Evolutionary conservation across 2,888 invertebrate species (phyloP), one percentile per base, ranked within the genome.

Genomic region (Gisinianus flammeolus): DNA sequence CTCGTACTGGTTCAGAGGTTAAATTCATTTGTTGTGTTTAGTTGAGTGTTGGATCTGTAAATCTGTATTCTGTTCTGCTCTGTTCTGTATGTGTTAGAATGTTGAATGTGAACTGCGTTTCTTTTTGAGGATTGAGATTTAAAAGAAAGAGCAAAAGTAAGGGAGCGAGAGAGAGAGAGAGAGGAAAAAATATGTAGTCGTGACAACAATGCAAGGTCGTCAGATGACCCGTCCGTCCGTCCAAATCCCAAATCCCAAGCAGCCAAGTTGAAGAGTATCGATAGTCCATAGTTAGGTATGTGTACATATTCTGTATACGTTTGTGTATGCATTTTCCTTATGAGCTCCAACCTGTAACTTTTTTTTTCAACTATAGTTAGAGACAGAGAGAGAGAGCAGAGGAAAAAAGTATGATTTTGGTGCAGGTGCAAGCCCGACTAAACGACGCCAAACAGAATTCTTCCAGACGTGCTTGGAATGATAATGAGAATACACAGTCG

Each of bases 121-220:
- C 44, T 19, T 44, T 44, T 44, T 44, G 12, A 44, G 44, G 44
- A 44, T 44, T 44, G 2, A 44, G 44, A 44, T 26, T 67, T 2
- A 67, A 67, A 30, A 67, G 6, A 67, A 30, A 44, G 12, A 16
- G 19, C 44, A 19, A 44, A 19, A 44, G 44, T 2, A 44, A 44
- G 44, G 19, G 44, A 44, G 44, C 19, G 6, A 44, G 19, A 44
- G 44, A 44, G 44, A 44, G 44, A 2, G 44, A 12, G 35, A 22
- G 30, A 67, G 28, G 30, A 62, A 62, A 24, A 62, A 2, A 26
- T 28, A 62, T 10, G 70, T 16, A 79, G 58, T 78, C 78, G 78
- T 80, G 80, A 80, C 77, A 77, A 79, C 77, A 79, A 80, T 79
- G 79, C 80, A 80, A 80, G 80, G 80, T 79, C 80, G 80, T 79